These are phyloP conservation scores for Chloroceryle aenea DNA, from an alignment of 2,113 vertebrate species.

Conservation along the genomic window DNA sequence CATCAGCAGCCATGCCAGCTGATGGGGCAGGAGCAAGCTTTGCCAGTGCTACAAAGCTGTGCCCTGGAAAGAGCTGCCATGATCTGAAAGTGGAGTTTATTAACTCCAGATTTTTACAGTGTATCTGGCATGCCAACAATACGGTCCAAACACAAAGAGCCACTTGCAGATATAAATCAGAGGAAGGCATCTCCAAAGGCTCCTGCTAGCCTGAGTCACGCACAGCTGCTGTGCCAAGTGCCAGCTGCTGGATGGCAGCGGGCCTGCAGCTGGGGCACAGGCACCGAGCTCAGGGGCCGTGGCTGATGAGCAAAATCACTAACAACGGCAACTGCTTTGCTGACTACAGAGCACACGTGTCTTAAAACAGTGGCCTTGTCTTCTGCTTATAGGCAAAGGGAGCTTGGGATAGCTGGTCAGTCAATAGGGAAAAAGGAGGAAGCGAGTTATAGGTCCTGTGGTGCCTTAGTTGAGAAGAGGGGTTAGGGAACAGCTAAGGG, in stretches of 20 bases:
- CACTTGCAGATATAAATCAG: neutral
- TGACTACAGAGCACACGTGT: neutral
- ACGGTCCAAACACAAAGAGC: neutral
- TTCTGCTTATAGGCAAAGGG: neutral
- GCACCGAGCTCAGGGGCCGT: neutral
- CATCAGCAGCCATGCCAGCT: neutral
- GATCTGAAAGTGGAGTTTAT: neutral
- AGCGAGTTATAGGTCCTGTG: neutral
- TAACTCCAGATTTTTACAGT: slow-evolving; percentile 29
- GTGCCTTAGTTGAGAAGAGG: neutral
- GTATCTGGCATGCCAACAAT: neutral
- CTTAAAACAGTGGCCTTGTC: neutral
- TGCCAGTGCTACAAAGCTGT: neutral
- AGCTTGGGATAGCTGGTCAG: neutral
- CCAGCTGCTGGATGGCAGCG: neutral
- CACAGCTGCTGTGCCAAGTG: neutral
- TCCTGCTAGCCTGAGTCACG: neutral
- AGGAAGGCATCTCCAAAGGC: slow-evolving; percentile 2
- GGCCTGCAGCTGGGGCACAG: neutral
- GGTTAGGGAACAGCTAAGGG: neutral
- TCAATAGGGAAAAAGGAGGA: neutral
- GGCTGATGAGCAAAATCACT: neutral
- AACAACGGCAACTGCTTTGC: neutral
- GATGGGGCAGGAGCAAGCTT: neutral
- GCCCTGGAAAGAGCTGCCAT: neutral